phyloP scores from a whole-genome alignment of 2,888 invertebrate species.

The Nymphalis urticae region DNA sequence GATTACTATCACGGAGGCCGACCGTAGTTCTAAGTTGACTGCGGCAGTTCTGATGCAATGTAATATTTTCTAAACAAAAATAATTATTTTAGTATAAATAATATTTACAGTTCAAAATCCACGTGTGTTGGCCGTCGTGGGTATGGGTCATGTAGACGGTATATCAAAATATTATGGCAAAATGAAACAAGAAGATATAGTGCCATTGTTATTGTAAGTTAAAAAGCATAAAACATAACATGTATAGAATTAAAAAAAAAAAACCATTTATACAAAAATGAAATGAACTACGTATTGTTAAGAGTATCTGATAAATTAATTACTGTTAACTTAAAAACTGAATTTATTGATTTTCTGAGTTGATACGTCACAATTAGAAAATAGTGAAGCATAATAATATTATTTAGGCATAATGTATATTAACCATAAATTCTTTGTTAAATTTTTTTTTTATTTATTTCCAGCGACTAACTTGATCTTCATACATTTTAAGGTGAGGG shows the following conservation, averaged over 20 bases:
- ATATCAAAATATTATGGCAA: conserved; percentile 82
- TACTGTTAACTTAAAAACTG: too few relatives aligned
- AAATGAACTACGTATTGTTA: too few relatives aligned
- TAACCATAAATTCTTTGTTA: conserved; percentile 11
- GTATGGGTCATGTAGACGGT: conserved; percentile 97
- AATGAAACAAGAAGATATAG: conserved; percentile 72
- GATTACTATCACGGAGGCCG: too few relatives aligned
- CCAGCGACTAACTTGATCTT: conserved; percentile 49
- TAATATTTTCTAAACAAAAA: too few relatives aligned
- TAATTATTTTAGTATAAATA: not conserved
- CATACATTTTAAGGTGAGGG: conserved; percentile 39
- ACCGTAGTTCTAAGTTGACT: too few relatives aligned
- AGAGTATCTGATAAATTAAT: too few relatives aligned
- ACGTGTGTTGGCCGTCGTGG: conserved; percentile 96
- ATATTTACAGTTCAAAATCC: conserved; percentile 69
- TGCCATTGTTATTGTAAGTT: conserved; percentile 71
- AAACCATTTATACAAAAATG: too few relatives aligned
- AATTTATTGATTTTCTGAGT: not conserved
- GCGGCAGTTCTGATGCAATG: too few relatives aligned
- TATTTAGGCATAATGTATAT: conserved; percentile 25
- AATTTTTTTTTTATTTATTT: conserved; percentile 48
- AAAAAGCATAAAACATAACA: not conserved
- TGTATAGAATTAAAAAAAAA: not conserved
- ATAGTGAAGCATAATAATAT: conserved; percentile 11
- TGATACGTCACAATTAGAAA: not conserved